These are phyloP conservation scores for Sphaerophoria taeniata DNA, from an alignment of 2,888 invertebrate species.

Conservation along the genomic window DNA sequence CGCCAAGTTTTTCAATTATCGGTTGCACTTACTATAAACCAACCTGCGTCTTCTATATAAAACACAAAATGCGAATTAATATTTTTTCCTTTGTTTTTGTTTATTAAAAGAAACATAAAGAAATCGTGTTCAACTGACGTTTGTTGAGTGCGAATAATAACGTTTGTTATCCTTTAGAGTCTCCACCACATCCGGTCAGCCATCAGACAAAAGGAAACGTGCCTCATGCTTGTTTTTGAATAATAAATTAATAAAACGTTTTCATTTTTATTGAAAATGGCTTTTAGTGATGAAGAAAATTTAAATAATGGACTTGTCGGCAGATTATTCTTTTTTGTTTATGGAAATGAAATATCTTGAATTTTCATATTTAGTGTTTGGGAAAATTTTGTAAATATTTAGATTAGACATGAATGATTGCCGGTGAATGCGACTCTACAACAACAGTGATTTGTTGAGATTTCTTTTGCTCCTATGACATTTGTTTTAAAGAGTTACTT, in stretches of 20 bases:
- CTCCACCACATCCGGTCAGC: background rate
- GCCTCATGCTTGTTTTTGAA: slow-evolving; percentile 23
- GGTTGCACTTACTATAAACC: slow-evolving; percentile 26
- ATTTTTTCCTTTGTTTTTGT: slow-evolving; percentile 26
- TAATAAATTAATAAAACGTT: slow-evolving; percentile 45
- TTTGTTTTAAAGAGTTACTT: too few relatives aligned
- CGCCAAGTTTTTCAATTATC: slow-evolving; percentile 52
- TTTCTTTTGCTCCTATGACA: too few relatives aligned
- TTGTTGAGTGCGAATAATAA: background rate
- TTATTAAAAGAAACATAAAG: slow-evolving; percentile 20
- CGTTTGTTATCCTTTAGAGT: background rate
- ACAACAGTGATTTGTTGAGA: background rate
- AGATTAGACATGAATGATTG: background rate
- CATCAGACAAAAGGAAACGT: slow-evolving; percentile 44
- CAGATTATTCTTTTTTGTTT: slow-evolving; percentile 36
- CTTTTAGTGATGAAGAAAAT: background rate
- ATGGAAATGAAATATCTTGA: slow-evolving; percentile 38
- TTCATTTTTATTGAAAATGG: slow-evolving; percentile 21
- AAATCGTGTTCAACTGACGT: background rate
- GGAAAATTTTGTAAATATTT: background rate
- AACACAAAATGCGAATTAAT: slow-evolving; percentile 25
- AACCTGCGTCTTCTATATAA: background rate
- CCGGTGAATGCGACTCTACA: background rate
- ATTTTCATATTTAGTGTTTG: slow-evolving; percentile 35
- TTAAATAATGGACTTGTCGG: background rate